A percentile compares a stretch with the other conserved stretches of the same genome.
phyloP scores from a whole-genome alignment of 2,797 vertebrate genomes.

The Rhinoraja longicauda region DNA sequence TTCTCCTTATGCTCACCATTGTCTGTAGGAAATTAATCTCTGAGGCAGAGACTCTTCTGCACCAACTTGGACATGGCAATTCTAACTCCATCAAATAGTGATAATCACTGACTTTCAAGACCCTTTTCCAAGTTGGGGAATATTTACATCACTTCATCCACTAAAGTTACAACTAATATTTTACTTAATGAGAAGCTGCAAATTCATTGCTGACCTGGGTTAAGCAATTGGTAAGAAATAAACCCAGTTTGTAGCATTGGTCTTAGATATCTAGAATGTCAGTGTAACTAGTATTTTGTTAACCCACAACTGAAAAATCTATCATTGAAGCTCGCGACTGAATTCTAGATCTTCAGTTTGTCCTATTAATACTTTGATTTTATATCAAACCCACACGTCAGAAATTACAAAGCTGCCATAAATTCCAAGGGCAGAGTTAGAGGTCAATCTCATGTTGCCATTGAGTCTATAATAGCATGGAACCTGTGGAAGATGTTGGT shows the following conservation, averaged over 20 bases:
- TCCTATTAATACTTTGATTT: not conserved
- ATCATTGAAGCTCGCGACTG: not conserved
- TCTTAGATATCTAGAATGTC: not conserved
- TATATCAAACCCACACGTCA: not conserved
- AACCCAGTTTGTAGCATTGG: not conserved
- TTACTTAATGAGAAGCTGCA: not conserved
- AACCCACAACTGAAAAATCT: not conserved
- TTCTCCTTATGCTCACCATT: not conserved
- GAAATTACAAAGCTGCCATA: too few relatives aligned
- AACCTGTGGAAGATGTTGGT: too few relatives aligned
- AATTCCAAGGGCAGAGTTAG: too few relatives aligned
- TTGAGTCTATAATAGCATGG: too few relatives aligned
- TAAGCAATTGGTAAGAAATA: not conserved
- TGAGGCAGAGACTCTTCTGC: not conserved
- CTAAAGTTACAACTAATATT: not conserved
- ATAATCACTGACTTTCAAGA: not conserved
- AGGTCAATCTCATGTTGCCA: too few relatives aligned
- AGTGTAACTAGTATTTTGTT: not conserved
- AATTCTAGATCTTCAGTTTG: not conserved
- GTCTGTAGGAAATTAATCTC: not conserved
- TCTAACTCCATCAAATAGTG: not conserved
- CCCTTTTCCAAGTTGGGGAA: not conserved
- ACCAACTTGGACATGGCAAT: not conserved
- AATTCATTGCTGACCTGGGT: not conserved
- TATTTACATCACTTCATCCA: not conserved